Conservation (phyloP, 2,797 vertebrate genomes). For the Phrynocephalus guinanensis region DNA sequence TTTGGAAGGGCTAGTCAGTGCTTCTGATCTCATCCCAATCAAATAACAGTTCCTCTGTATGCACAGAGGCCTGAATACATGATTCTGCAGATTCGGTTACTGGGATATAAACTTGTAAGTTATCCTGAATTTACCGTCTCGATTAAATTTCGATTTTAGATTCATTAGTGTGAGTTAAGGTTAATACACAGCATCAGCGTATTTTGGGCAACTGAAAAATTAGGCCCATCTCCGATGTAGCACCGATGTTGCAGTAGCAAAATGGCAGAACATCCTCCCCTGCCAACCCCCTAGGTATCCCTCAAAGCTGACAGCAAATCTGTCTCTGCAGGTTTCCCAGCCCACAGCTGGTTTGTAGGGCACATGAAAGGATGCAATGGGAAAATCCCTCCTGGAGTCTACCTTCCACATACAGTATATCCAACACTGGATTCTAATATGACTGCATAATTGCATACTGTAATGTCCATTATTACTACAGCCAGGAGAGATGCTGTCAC, state of each 20-base stretch:
- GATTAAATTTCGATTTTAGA: neutral
- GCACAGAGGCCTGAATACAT: neutral
- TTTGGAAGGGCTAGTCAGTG: neutral
- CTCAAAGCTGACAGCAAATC: no score
- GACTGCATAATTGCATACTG: neutral
- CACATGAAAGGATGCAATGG: no score
- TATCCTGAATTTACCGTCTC: neutral
- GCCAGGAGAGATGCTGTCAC: neutral
- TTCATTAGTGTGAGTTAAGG: neutral
- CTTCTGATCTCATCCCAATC: neutral
- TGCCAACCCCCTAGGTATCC: no score
- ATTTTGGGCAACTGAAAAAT: neutral
- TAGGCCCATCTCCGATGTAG: neutral
- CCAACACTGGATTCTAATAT: neutral
- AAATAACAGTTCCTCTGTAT: neutral
- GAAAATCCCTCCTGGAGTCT: no score
- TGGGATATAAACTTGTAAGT: neutral
- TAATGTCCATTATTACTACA: neutral
- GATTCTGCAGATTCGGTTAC: neutral
- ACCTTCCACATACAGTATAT: no score
- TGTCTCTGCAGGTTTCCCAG: no score
- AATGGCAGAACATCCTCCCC: no score
- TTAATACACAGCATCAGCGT: neutral
- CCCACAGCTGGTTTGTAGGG: no score
- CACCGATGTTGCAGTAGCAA: no score